Conservation (phyloP, 37 sponge, comb jelly and placozoan genomes). For the Beroe forskalii region DNA sequence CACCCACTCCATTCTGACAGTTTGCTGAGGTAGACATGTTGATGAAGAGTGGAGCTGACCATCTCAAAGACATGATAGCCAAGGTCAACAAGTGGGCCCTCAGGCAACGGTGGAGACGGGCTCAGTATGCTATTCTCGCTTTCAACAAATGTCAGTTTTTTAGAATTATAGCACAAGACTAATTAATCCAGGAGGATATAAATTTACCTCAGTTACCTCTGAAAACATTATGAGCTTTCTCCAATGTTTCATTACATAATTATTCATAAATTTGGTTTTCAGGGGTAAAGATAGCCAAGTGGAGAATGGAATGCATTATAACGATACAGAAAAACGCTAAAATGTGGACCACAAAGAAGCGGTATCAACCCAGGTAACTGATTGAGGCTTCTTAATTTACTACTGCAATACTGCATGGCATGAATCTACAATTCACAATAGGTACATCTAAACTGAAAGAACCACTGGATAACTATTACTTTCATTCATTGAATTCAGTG, state of each 20-base stretch:
- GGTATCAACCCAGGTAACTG: slow-evolving; percentile 80
- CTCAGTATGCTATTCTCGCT: slow-evolving; percentile 84
- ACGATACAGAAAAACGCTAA: slow-evolving; percentile 76
- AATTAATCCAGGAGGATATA: too few relatives aligned
- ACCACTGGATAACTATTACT: too few relatives aligned
- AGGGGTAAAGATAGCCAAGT: slow-evolving; percentile 59
- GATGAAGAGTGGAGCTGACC: slow-evolving; percentile 82
- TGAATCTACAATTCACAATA: background rate
- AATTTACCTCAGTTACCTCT: too few relatives aligned
- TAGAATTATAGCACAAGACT: background rate
- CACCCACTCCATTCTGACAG: too few relatives aligned
- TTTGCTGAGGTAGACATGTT: slow-evolving; percentile 98
- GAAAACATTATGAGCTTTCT: too few relatives aligned
- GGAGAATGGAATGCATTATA: slow-evolving; percentile 4
- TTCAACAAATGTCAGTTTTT: slow-evolving; percentile 81
- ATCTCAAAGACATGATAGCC: slow-evolving; percentile 71
- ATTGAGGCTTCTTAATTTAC: background rate
- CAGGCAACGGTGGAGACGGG: slow-evolving; percentile 83
- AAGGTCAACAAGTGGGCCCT: slow-evolving; percentile 80
- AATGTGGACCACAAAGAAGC: slow-evolving; percentile 74
- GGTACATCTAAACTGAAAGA: too few relatives aligned
- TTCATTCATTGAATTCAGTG: too few relatives aligned
- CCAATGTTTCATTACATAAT: too few relatives aligned
- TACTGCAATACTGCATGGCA: background rate
- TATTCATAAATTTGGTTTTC: background rate